Base-by-base conservation (phyloP, 2,888 invertebrate genomes). In the Dexiosoma caninum region DNA sequence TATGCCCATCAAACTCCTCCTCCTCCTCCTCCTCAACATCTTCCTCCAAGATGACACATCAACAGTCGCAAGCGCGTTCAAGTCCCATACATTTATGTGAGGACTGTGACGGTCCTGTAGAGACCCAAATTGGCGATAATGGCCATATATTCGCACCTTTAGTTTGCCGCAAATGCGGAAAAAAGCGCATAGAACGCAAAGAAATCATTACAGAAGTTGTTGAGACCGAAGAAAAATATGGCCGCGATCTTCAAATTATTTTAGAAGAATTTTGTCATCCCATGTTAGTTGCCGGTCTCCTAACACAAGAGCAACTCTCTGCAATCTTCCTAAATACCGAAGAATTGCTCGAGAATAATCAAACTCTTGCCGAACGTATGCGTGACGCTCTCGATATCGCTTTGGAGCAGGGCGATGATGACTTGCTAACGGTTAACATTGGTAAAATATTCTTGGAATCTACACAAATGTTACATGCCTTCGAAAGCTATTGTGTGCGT, bases 211-310 rank as follows among this genome's bases (percentile, higher is more conserved):
- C 95, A 3, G 98, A 98, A 92, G 97, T 98, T 81, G 96, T 97
- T 4, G 98, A 98, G 91, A 98, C 98, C 1, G 98, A 98, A 91
- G 95, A 97, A 87, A 98, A 97, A 87, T 98, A 98, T 88, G 97
- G 97, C 19, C 92, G 97, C 67, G 98, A 98, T 90, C 91, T 98
- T 85, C 95, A 95, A 88, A 97, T 98, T 74, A 95, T 98, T 85
- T 92, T 97, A 85, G 97, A 98, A 89, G 98, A 97, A 90, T 97
- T 97, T 89, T 96, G 96, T 88, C 94, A 95, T 86, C 98, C 98
- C 0, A 97, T 98, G 95, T 91, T 97, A 85, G 95, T 97, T 40
- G 97, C 97, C 72, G 97, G 97, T 62, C 92, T 98, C 67, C 91
- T 98, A 32, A 96, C 94, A n/a, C 94, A 95, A 84, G 97, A 98